A percentile compares a stretch with the other conserved stretches of the same genome.
Evolutionary conservation across 2,113 vertebrate species (phyloP).

Genomic region (human): GRCh38 chr1:99014001-99014500

Average conservation of each 20-base stretch:
- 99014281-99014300: neutral
- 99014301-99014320: neutral
- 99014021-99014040: neutral
- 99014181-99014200: neutral
- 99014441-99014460: neutral
- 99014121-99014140: neutral
- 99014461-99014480: neutral
- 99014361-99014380: neutral
- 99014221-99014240: neutral
- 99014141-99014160: neutral
- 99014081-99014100: neutral
- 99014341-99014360: neutral
- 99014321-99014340: neutral
- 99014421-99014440: accelerated
- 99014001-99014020: neutral
- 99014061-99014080: neutral
- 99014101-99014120: neutral
- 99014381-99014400: neutral
- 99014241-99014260: neutral
- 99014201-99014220: neutral
- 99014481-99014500: neutral
- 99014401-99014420: neutral
- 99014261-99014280: neutral
- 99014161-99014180: neutral
- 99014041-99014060: neutral